phyloP scores from a whole-genome alignment of 2,113 vertebrate species.

The Melierax canorus region DNA sequence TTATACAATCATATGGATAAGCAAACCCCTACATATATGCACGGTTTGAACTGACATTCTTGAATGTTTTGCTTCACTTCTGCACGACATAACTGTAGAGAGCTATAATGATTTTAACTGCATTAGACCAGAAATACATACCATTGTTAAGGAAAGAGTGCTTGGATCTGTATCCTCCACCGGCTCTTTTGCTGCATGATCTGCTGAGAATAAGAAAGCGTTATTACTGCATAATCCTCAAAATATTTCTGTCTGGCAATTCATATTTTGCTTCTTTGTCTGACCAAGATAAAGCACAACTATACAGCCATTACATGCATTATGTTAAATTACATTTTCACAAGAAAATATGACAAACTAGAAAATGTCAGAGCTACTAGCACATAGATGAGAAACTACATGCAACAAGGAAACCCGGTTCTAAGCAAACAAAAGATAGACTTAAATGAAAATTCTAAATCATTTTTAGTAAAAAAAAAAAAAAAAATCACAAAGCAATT shows the following conservation, averaged over 20 bases:
- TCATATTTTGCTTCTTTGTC: background rate
- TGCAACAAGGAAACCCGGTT: background rate
- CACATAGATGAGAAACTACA: background rate
- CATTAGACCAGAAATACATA: slow-evolving; percentile 54
- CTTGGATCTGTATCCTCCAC: slow-evolving; percentile 96
- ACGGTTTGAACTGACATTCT: background rate
- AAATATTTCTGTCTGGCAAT: background rate
- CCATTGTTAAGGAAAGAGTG: slow-evolving; percentile 84
- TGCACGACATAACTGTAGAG: background rate
- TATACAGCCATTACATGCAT: background rate
- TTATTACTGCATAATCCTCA: background rate
- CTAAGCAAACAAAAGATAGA: background rate
- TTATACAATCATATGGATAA: background rate
- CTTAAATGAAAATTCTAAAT: background rate
- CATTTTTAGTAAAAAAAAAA: background rate
- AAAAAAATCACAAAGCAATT: background rate
- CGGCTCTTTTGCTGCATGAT: slow-evolving; percentile 80
- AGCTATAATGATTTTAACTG: background rate
- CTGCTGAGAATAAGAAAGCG: slow-evolving; percentile 53
- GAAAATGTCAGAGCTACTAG: background rate
- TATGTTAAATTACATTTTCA: background rate
- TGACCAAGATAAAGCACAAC: background rate
- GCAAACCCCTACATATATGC: background rate
- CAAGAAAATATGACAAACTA: background rate
- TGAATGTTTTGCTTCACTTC: background rate